Conservation (phyloP, 2,797 vertebrate species). For the Acanthurus lineatus region DNA sequence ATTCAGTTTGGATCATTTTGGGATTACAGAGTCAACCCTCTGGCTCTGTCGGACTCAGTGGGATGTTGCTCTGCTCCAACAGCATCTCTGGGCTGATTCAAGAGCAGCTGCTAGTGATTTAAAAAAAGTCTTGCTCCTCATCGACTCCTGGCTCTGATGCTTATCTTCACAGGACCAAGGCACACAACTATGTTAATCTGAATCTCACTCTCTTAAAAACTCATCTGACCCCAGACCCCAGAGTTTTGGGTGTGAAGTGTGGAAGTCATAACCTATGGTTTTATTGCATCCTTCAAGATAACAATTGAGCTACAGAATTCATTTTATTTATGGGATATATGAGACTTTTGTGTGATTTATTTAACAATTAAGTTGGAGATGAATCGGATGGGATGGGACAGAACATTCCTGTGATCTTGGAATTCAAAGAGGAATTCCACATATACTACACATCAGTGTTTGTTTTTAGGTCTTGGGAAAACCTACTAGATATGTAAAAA, state of each 20-base stretch:
- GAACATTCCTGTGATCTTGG: no score
- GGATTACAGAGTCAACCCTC: constrained; percentile 40
- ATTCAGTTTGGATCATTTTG: constrained; percentile 18
- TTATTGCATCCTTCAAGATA: constrained; percentile 8
- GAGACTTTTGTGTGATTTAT: no score
- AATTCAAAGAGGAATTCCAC: no score
- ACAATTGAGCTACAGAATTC: not conserved
- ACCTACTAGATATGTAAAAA: no score
- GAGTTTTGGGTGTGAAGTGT: not conserved
- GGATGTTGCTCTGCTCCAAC: constrained; percentile 45
- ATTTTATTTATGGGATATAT: not conserved
- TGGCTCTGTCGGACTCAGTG: constrained; percentile 20
- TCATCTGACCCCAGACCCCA: not conserved
- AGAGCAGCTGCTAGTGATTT: constrained; percentile 76
- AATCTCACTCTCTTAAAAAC: not conserved
- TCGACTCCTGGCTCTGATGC: constrained; percentile 48
- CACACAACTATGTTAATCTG: not conserved
- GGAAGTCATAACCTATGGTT: not conserved
- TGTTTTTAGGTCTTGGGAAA: no score
- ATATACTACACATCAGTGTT: no score
- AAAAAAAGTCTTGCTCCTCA: constrained; percentile 32
- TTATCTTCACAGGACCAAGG: constrained; percentile 15
- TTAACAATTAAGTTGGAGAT: no score
- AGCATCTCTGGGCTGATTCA: constrained; percentile 53
- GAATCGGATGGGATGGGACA: no score